Conservation (phyloP, 2,113 vertebrate species). For the Lipophrys pholis region DNA sequence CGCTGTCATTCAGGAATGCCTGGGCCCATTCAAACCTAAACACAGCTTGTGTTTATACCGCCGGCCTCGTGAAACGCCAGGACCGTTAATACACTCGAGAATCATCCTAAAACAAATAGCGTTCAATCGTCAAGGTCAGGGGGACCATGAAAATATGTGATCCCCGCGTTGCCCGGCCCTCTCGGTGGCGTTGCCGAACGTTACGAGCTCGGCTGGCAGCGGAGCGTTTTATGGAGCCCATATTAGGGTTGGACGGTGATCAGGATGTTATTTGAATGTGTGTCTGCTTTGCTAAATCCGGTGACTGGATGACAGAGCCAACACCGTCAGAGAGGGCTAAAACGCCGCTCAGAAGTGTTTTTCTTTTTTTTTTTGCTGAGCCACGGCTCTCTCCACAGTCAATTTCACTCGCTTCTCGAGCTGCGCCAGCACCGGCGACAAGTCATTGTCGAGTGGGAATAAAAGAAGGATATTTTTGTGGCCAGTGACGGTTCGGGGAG, state of each 20-base stretch:
- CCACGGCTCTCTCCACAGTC: conserved; percentile 51
- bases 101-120: conserved; percentile 74
- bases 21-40: conserved; percentile 65
- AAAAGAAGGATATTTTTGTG: conserved; percentile 38
- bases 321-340: conserved; percentile 38
- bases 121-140: conserved; percentile 69
- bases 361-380: conserved; percentile 50
- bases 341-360: conserved; percentile 50
- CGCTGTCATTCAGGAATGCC: conserved; percentile 71
- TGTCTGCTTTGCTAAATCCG: conserved; percentile 61
- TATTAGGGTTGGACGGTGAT: conserved; percentile 71
- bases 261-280: conserved; percentile 67
- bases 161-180: conserved; percentile 34
- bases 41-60: conserved; percentile 73
- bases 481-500: conserved; percentile 27
- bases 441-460: conserved; percentile 54
- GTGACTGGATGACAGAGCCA: conserved; percentile 47
- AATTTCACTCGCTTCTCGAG: conserved; percentile 54
- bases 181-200: conserved; percentile 29
- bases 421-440: conserved; percentile 58
- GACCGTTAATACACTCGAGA: conserved; percentile 68
- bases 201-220: conserved; percentile 54
- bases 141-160: conserved; percentile 70
- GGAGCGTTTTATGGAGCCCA: conserved; percentile 63
- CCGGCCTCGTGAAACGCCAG: conserved; percentile 55